Conservation (phyloP, 2,888 invertebrate species). For the Temnothorax unifasciatus region DNA sequence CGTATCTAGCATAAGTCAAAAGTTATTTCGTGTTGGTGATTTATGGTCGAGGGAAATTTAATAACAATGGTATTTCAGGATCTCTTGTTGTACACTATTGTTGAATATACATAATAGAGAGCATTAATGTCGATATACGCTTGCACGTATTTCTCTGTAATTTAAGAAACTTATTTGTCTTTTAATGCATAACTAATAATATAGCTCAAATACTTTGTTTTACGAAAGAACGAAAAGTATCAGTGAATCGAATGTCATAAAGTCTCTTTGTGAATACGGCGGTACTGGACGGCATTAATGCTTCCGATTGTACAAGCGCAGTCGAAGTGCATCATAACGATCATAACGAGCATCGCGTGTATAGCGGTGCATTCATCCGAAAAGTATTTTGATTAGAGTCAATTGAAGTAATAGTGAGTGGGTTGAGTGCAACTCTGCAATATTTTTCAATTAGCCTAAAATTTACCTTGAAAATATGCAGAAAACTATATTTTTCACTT, state of each 20-base stretch:
- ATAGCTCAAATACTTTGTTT: not conserved
- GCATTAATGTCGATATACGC: not conserved
- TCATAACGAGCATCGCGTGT: constrained; percentile 27
- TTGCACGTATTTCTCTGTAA: not conserved
- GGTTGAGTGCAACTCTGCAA: constrained; percentile 25
- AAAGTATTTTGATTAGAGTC: constrained; percentile 50
- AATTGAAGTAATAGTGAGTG: constrained; percentile 44
- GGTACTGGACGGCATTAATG: not conserved
- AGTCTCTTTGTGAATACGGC: not conserved
- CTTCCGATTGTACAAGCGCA: constrained; percentile 12
- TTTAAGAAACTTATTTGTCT: not conserved
- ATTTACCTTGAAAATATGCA: not conserved
- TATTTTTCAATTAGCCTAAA: constrained; percentile 37
- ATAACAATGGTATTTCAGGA: constrained; percentile 40
- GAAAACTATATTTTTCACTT: not conserved
- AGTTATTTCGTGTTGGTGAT: constrained; percentile 43
- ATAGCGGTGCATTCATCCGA: constrained; percentile 25
- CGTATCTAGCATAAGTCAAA: constrained; percentile 17
- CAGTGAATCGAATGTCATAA: not conserved
- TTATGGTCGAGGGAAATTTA: constrained; percentile 31
- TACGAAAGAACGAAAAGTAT: not conserved
- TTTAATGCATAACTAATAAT: not conserved
- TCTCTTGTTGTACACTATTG: constrained; percentile 14
- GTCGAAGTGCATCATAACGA: constrained; percentile 37
- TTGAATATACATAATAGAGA: constrained; percentile 1